Conservation (phyloP, 2,113 vertebrate genomes). For the Barnardius zonarius region DNA sequence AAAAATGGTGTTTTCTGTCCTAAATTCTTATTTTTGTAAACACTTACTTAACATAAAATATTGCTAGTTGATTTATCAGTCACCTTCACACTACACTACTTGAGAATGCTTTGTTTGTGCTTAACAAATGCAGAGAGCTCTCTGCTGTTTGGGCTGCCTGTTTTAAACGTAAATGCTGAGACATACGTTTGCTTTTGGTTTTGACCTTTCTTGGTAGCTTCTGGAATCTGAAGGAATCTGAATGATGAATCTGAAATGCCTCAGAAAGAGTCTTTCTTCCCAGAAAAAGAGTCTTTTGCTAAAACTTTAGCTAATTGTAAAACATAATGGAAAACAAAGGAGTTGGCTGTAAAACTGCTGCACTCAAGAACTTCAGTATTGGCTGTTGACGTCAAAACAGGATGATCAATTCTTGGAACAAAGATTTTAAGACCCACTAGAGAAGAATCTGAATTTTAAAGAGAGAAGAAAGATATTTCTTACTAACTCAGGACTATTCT, state of each 20-base stretch:
- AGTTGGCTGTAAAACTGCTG: slow-evolving; percentile 18
- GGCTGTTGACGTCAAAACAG: slow-evolving; percentile 17
- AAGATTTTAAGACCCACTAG: slow-evolving; percentile 40
- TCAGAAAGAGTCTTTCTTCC: neutral
- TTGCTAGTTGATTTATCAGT: neutral
- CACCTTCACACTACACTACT: slow-evolving; percentile 2
- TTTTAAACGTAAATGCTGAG: slow-evolving; percentile 54
- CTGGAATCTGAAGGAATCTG: neutral
- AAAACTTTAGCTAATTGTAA: slow-evolving; percentile 35
- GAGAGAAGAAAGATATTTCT: neutral
- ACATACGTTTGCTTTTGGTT: slow-evolving; percentile 28
- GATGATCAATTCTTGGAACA: slow-evolving; percentile 32
- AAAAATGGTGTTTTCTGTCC: neutral
- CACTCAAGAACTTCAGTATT: slow-evolving; percentile 21
- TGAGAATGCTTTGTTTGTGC: neutral
- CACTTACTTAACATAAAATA: slow-evolving; percentile 1
- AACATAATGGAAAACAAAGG: slow-evolving; percentile 21
- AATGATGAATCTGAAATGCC: slow-evolving; percentile 21
- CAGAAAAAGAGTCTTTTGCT: neutral
- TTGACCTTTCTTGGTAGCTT: slow-evolving; percentile 32
- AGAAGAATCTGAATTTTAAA: slow-evolving; percentile 39
- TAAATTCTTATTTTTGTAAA: slow-evolving; percentile 13
- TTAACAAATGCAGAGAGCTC: slow-evolving; percentile 15
- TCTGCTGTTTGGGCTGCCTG: neutral
- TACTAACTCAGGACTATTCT: neutral